Evolutionary conservation across 2,113 vertebrate genomes (phyloP), one percentile per base, ranked within the genome.

Genomic region (Speoplatyrhinus poulsoni): DNA sequence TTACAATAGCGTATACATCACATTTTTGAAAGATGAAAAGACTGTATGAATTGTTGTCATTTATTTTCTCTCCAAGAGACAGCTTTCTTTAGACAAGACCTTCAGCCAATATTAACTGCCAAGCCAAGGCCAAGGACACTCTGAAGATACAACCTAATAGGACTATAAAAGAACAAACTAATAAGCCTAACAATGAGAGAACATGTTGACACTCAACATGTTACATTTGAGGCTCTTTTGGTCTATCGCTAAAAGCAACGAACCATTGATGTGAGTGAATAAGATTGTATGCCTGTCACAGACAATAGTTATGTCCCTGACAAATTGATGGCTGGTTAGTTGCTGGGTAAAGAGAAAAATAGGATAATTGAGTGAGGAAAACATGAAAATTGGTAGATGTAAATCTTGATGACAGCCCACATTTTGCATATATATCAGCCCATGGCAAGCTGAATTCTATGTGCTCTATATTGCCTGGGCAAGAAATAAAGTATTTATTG

Each of bases 351-450:
- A 65, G 11, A 67, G 60, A 54, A 70, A 74, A 77, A 81, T 19
- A 72, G 69, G 33, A 68, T 80, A 83, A 87, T 68, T 80, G 65
- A 2, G 36, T 1, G 33, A 41, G 26, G 9, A 80, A 66, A 76
- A 80, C 58, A 69, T 69, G 62, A 78, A 77, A 81, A 78, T 70
- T 62, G 67, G 57, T 63, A 17, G 62, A 76, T 76, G 62, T 56
- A 57, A 75, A 69, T 73, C 72, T 60, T 56, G 53, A 77, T 66
- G 77, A 32, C 26, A 65, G 47, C 46, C 69, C 48, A 67, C 56
- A 53, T 78, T 82, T 76, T 80, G 33, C 76, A 33, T 75, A 76
- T 81, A 75, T 70, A 65, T 82, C 70, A 76, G 58, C 55, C n/a
- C 46, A 50, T 67, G 52, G 32, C 12, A 60, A 60, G 65, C 62